phyloP scores from a whole-genome alignment of 2,797 vertebrate species.

The Buceros bicornis region DNA sequence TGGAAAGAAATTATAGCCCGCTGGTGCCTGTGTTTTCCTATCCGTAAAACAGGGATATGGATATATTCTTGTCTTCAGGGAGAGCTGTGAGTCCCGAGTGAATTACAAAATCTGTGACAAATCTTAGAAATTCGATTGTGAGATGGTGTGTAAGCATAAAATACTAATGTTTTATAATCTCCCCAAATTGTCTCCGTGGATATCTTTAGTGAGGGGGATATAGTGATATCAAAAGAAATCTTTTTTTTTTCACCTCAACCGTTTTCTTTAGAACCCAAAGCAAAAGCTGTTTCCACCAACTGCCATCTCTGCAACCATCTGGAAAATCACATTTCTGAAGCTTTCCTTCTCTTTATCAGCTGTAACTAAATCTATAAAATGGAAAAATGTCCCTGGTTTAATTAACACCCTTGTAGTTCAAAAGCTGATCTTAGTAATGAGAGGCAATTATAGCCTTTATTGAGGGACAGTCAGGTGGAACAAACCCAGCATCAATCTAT shows the following conservation, averaged over 20 bases:
- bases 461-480: conserved; percentile 66
- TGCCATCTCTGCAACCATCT: conserved; percentile 61
- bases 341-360: conserved; percentile 58
- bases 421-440: conserved; percentile 69
- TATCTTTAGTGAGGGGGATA: not conserved
- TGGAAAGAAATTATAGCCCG: not conserved
- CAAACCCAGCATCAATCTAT: conserved; percentile 38
- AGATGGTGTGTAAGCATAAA: not conserved
- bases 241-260: conserved; percentile 26
- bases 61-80: not conserved
- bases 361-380: conserved; percentile 70
- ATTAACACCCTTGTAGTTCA: conserved; percentile 70
- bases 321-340: conserved; percentile 67
- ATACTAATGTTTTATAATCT: conserved; percentile 20
- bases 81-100: not conserved
- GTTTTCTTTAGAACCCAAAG: conserved; percentile 29
- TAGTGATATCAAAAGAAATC: not conserved
- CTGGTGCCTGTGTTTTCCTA: not conserved
- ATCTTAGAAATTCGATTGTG: not conserved
- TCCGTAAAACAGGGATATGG: not conserved
- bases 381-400: conserved; percentile 54
- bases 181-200: not conserved
- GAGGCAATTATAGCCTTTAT: conserved; percentile 58
- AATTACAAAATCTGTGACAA: not conserved
- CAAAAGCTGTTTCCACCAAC: conserved; percentile 60